These are phyloP conservation scores for Platyrinchus mystaceus DNA, from an alignment of 2,797 vertebrate genomes.

Conservation along the genomic window DNA sequence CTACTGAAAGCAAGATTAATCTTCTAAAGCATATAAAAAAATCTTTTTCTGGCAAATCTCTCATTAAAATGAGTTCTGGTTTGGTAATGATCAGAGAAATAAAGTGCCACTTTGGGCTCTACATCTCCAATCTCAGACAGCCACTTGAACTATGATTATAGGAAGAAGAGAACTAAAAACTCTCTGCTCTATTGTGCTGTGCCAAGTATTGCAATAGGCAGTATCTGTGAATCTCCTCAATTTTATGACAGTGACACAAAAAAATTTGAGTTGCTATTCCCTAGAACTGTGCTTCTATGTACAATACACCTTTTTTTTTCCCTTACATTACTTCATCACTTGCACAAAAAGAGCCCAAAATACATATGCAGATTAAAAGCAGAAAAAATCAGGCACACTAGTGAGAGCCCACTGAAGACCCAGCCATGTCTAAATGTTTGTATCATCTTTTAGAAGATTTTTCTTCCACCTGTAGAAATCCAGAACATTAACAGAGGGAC, in stretches of 20 bases:
- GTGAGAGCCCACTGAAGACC: not conserved
- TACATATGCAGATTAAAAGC: not conserved
- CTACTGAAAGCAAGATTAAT: conserved; percentile 30
- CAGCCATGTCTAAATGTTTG: not conserved
- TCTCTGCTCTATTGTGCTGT: not conserved
- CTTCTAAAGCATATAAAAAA: not conserved
- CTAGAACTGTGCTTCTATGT: not conserved
- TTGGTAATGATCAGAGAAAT: not conserved
- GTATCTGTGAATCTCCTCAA: not conserved
- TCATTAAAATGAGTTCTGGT: not conserved
- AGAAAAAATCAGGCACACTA: not conserved
- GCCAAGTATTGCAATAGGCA: not conserved
- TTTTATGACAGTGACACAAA: not conserved
- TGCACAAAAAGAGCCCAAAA: not conserved
- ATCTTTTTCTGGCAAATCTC: not conserved
- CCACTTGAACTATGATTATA: not conserved
- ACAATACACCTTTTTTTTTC: not conserved
- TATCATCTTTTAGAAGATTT: not conserved
- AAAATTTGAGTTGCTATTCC: not conserved
- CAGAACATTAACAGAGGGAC: not conserved
- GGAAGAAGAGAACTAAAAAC: not conserved
- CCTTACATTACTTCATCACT: not conserved
- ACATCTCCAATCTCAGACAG: not conserved
- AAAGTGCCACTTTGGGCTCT: not conserved
- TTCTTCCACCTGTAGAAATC: not conserved